Conservation (phyloP, 2,113 vertebrate genomes). For the Malurus elegans region DNA sequence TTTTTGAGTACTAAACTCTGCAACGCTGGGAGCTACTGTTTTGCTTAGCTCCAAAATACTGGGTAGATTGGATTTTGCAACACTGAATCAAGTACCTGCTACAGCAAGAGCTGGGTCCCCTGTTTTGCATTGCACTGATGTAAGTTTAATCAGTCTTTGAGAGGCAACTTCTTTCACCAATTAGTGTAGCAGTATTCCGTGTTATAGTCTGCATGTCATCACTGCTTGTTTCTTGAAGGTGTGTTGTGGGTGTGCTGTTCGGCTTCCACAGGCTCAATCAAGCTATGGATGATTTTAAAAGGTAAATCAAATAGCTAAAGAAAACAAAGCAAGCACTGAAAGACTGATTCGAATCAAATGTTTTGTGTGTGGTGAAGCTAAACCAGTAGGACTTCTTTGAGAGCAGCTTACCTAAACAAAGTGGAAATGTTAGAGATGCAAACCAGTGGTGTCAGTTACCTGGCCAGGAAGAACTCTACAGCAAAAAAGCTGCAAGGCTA, state of each 20-base stretch:
- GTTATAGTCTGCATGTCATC: background rate
- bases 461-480: background rate
- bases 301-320: background rate
- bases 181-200: background rate
- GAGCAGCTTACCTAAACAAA: background rate
- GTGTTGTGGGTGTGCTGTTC: background rate
- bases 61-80: background rate
- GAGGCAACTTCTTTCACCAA: background rate
- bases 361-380: background rate
- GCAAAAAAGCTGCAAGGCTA: background rate
- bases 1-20: background rate
- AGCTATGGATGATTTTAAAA: background rate
- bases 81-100: background rate
- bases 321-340: background rate
- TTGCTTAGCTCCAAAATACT: background rate
- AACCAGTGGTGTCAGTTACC: background rate
- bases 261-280: background rate
- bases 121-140: accelerated
- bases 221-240: background rate
- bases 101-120: background rate
- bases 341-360: background rate
- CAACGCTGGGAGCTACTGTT: background rate
- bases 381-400: background rate
- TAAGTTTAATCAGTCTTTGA: background rate
- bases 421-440: background rate